Percentiles rank a stretch among this genome's conserved stretches.
Evolutionary conservation across 2,888 invertebrate genomes (phyloP).

Genomic region (Alcis repandata): DNA sequence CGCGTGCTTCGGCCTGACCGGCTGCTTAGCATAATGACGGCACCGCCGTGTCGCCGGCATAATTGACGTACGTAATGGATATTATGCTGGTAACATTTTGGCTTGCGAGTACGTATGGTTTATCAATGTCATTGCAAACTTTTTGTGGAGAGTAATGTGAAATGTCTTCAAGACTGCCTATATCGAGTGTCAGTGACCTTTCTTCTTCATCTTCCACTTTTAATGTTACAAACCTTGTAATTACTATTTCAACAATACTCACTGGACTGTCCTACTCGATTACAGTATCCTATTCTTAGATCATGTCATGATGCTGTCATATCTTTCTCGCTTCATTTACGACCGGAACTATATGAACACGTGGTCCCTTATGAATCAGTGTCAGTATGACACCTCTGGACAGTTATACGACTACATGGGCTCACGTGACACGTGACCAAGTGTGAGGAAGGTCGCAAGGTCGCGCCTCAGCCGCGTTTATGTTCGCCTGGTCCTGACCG

Average conservation of each 20-base stretch:
- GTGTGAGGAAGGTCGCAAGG: conserved; percentile 36
- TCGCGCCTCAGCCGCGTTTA: conserved; percentile 16
- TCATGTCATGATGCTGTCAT: conserved; percentile 3
- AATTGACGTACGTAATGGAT: conserved; percentile 43
- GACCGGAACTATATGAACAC: conserved; percentile 1
- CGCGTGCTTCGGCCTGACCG: conserved; percentile 68
- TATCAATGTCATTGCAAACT: conserved; percentile 52
- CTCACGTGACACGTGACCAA: conserved; percentile 23
- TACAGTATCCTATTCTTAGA: background rate
- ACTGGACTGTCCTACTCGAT: background rate
- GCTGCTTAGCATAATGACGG: conserved; percentile 73
- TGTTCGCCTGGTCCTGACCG: background rate
- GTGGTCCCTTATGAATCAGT: conserved; percentile 26
- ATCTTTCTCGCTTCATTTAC: conserved; percentile 1
- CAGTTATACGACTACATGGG: conserved; percentile 19
- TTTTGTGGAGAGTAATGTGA: background rate
- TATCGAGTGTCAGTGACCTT: background rate
- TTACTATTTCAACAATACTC: too few relatives aligned
- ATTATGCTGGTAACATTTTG: conserved; percentile 33
- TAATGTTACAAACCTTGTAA: background rate
- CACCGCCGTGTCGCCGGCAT: conserved; percentile 59
- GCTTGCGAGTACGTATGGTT: conserved; percentile 40
- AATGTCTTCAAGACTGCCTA: background rate
- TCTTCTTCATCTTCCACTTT: background rate
- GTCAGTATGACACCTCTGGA: conserved; percentile 27